Evolutionary conservation across 2,888 invertebrate genomes (phyloP).

Genomic region (Cancer borealis): DNA sequence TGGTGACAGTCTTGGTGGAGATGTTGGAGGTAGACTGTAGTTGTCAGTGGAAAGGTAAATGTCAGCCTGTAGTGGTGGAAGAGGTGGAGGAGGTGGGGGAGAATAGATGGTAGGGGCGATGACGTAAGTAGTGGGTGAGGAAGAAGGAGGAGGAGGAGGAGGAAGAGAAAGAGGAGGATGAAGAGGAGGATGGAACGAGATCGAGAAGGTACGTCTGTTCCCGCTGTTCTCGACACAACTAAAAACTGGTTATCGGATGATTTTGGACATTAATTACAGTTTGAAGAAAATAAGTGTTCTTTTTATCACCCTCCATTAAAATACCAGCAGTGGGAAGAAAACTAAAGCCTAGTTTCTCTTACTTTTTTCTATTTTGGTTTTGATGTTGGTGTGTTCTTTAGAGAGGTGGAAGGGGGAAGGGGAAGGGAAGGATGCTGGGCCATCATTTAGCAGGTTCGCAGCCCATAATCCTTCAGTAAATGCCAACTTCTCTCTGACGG

Average conservation of each 20-base stretch:
- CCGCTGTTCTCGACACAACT: not conserved
- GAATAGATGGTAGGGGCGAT: not conserved
- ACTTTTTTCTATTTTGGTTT: not conserved
- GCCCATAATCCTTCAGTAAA: not conserved
- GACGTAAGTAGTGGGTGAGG: not conserved
- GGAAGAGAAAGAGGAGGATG: not conserved
- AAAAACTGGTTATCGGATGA: constrained; percentile 23
- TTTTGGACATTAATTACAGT: constrained; percentile 17
- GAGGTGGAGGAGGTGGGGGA: not conserved
- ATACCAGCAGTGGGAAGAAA: not conserved
- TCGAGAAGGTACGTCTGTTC: not conserved
- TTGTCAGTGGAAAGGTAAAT: not conserved
- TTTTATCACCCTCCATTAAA: not conserved
- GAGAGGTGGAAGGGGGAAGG: not conserved
- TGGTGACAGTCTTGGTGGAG: not conserved
- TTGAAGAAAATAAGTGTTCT: not conserved
- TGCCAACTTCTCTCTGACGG: not conserved
- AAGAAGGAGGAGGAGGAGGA: not conserved
- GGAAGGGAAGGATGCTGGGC: not conserved
- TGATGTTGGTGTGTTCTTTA: not conserved
- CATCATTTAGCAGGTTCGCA: not conserved
- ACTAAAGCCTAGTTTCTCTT: not conserved
- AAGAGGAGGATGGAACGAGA: not conserved
- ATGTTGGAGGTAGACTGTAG: not conserved
- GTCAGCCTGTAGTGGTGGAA: not conserved